phyloP scores from a whole-genome alignment of 2,113 vertebrate genomes.

The Sinosuthora webbiana region DNA sequence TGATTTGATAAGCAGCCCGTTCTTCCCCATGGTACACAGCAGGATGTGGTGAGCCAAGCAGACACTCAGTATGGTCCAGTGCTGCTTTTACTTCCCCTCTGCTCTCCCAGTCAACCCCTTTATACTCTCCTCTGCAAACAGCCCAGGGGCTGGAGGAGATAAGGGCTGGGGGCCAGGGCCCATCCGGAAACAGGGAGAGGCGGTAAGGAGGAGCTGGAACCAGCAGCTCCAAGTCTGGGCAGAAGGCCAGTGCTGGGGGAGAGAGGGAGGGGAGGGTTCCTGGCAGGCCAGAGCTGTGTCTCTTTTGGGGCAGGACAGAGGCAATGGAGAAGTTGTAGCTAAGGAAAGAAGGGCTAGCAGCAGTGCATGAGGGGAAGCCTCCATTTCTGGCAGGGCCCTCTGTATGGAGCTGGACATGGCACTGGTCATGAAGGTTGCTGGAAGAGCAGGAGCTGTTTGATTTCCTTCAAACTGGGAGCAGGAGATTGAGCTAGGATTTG shows the following conservation, averaged over 20 bases:
- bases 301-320: neutral
- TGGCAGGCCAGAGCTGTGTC: neutral
- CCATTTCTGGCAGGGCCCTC: neutral
- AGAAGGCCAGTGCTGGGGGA: neutral
- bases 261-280: neutral
- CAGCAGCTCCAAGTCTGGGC: neutral
- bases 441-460: neutral
- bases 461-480: neutral
- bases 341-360: neutral
- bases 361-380: neutral
- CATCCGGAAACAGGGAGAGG: neutral
- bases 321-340: neutral
- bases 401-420: neutral
- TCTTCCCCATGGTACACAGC: slow-evolving; percentile 30
- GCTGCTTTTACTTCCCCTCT: neutral
- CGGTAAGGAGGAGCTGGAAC: slow-evolving; percentile 19
- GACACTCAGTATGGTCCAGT: neutral
- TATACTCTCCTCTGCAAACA: slow-evolving; percentile 36
- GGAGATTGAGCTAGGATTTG: neutral
- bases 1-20: neutral
- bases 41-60: neutral
- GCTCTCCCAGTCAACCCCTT: neutral
- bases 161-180: slow-evolving; percentile 33
- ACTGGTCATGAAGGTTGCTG: neutral
- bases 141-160: slow-evolving; percentile 6